A percentile compares a stretch with the other conserved stretches of the same genome.
Conservation (phyloP, 2,797 vertebrate genomes). For the Acanthurus tractus region DNA sequence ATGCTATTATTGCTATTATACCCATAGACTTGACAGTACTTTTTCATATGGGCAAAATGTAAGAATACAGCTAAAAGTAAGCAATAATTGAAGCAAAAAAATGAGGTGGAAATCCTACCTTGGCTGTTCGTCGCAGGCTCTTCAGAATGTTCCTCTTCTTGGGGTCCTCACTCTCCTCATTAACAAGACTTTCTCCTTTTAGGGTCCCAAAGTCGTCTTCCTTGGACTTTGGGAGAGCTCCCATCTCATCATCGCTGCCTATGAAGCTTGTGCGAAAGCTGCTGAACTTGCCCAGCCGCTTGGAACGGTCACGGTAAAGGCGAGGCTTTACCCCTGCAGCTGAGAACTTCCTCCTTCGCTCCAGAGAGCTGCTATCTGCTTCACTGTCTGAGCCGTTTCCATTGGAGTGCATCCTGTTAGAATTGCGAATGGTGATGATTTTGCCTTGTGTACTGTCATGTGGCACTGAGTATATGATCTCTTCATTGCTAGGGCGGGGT, state of each 20-base stretch:
- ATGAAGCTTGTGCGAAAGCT: conserved; percentile 95
- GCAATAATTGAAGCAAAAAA: background rate
- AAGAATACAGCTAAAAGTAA: background rate
- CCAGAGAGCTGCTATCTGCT: conserved; percentile 95
- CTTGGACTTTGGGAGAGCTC: conserved; percentile 91
- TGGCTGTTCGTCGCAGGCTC: conserved; percentile 93
- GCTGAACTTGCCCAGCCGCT: conserved; percentile 92
- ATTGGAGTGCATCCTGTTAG: conserved; percentile 94
- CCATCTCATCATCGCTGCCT: conserved; percentile 94
- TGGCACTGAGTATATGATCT: conserved; percentile 98
- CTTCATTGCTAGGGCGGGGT: conserved; percentile 93
- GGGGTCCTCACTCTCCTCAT: conserved; percentile 92
- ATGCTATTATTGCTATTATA: too few species aligned
- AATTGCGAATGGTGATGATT: conserved; percentile 97
- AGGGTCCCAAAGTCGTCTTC: conserved; percentile 91
- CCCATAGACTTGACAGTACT: too few species aligned
- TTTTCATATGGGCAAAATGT: background rate
- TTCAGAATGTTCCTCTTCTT: conserved; percentile 95
- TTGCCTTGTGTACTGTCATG: conserved; percentile 99
- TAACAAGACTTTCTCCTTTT: conserved; percentile 91
- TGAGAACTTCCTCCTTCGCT: conserved; percentile 91
- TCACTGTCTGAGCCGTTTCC: conserved; percentile 97
- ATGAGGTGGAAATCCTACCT: conserved; percentile 83
- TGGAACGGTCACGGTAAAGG: conserved; percentile 92
- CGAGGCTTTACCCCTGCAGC: conserved; percentile 91